Evolutionary conservation across 2,113 vertebrate species (phyloP), one percentile per base, ranked within the genome.

Genomic region (Rhinichthys klamathensis): DNA sequence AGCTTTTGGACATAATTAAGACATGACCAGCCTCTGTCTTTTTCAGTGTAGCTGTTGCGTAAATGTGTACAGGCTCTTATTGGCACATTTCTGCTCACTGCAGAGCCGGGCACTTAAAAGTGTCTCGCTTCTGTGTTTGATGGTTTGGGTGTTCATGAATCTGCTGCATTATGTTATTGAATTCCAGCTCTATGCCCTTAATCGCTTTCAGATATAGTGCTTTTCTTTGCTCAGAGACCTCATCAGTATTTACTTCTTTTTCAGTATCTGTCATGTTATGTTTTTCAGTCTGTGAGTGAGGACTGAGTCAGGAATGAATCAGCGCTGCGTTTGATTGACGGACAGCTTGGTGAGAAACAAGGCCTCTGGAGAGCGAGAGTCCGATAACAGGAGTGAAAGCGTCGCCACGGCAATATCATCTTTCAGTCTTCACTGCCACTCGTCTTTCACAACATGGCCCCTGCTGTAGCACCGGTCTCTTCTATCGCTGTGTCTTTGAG

Each of bases 401-500:
- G 32, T 81, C 32, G 87, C 89, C 44, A 87, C 18, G 6, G 87
- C 90, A 84, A 92, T 44, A 95, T 96, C 94, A 23, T 91, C 93
- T 97, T 96, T 95, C 95, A 92, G 91, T 89, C 83, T 73, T 89
- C 58, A 38, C 30, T 90, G 88, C 89, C 72, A n/a, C 92, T 92
- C 86, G 70, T 76, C 90, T 94, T 91, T 92, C 93, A 91, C 83
- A 92, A 92, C 84, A 91, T 89, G 92, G 92, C 87, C 85, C 80
- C 79, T 83, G 83, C 88, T 38, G 6, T 88, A 12, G 85, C 88
- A 75, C 73, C 27, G 51, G 46, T 83, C 85, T 80, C 80, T 7
- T 89, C 87, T 85, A 90, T 80, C 88, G 32, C 87, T 87, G 44
- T 1, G 8, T 74, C 41, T 46, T 32, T 61, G 46, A 91, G 90